These are phyloP conservation scores for Sinocyclocheilus grahami DNA, from an alignment of 2,113 vertebrate genomes.

Conservation along the genomic window DNA sequence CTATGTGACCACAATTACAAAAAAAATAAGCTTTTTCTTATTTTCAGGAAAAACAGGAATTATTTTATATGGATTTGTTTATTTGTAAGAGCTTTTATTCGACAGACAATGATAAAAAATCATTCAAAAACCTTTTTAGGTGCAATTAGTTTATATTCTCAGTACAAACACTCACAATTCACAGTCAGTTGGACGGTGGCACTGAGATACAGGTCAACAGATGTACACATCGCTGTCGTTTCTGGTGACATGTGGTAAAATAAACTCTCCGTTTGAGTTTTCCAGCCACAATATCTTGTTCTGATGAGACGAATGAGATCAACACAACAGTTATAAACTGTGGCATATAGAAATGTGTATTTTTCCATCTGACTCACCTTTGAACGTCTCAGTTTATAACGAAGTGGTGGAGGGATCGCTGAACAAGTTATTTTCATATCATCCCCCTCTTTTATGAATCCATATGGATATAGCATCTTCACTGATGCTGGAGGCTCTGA, in stretches of 20 bases:
- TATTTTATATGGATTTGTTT: not conserved
- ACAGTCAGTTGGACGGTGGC: conserved; percentile 38
- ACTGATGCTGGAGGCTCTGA: conserved; percentile 31
- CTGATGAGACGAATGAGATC: conserved; percentile 29
- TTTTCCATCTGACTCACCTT: conserved; percentile 35
- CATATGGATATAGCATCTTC: not conserved
- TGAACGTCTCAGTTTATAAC: conserved; percentile 13
- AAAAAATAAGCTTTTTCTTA: not conserved
- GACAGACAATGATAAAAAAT: not conserved
- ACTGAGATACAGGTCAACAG: conserved; percentile 50
- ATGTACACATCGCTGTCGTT: conserved; percentile 41
- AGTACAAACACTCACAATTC: conserved; percentile 44
- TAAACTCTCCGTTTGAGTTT: conserved; percentile 46
- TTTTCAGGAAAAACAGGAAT: not conserved
- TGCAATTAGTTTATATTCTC: not conserved
- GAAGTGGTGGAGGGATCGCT: conserved; percentile 15
- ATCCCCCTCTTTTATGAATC: conserved; percentile 45
- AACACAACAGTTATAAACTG: not conserved
- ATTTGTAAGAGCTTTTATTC: not conserved
- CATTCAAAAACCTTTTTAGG: not conserved
- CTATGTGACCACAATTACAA: not conserved
- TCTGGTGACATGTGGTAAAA: conserved; percentile 40
- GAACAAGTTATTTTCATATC: conserved; percentile 42
- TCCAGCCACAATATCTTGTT: not conserved
- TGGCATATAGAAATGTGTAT: not conserved